Conservation (phyloP, 2,113 vertebrate species). For the Mirza zaza region DNA sequence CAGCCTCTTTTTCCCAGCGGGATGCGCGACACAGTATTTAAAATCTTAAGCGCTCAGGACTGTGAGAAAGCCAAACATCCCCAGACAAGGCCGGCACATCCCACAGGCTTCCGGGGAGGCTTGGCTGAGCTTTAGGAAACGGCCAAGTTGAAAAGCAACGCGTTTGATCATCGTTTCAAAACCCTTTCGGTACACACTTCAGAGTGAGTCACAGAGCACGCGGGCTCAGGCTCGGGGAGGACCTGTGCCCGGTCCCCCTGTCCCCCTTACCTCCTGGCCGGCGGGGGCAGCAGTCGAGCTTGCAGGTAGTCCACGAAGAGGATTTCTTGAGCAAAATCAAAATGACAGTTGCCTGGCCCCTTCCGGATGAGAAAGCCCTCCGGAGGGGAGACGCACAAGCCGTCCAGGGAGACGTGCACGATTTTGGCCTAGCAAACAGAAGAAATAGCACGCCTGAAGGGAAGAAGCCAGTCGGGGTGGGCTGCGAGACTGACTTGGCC, state of each 20-base stretch:
- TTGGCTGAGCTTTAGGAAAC: constrained; percentile 45
- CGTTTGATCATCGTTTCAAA: constrained; percentile 46
- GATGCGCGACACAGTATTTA: not conserved
- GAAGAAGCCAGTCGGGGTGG: rapidly evolving
- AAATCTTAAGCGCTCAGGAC: not conserved
- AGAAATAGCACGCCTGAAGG: not conserved
- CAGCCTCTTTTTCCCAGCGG: constrained; percentile 45
- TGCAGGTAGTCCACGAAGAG: constrained; percentile 93
- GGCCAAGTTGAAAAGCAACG: not conserved
- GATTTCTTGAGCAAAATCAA: constrained; percentile 98
- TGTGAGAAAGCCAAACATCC: not conserved
- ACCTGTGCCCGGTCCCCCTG: rapidly evolving
- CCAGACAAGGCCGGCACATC: not conserved
- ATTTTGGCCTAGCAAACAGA: constrained; percentile 87
- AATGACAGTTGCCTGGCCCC: constrained; percentile 96
- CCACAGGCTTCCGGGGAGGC: not conserved
- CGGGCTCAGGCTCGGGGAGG: rapidly evolving
- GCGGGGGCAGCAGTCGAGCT: constrained; percentile 45
- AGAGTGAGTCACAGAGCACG: not conserved
- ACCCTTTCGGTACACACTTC: not conserved
- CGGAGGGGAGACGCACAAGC: constrained; percentile 88
- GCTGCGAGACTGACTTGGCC: rapidly evolving
- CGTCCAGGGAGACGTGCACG: constrained; percentile 90
- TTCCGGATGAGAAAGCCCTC: constrained; percentile 96
- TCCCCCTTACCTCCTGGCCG: constrained; percentile 74